These are phyloP conservation scores for Nesoenas mayeri DNA, from an alignment of 2,113 vertebrate species.

Conservation along the genomic window DNA sequence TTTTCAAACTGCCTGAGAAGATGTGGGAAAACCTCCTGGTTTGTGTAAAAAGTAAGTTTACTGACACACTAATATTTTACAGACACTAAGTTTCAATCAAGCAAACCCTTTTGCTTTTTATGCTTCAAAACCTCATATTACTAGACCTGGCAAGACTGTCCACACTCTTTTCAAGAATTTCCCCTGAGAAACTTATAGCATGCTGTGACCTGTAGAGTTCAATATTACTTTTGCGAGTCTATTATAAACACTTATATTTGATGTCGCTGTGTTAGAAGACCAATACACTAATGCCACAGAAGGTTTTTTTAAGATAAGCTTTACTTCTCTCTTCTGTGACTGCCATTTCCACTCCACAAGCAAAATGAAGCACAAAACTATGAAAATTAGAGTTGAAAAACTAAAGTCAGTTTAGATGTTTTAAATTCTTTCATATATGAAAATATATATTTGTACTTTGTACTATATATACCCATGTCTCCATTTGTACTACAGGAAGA, in stretches of 20 bases:
- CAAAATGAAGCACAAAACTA: constrained; percentile 15
- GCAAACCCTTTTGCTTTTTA: neutral
- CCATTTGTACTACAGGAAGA: neutral
- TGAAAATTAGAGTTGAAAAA: neutral
- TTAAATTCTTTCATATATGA: neutral
- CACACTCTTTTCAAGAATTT: neutral
- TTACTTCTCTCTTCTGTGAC: neutral
- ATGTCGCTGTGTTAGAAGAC: neutral
- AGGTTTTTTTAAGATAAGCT: constrained; percentile 46
- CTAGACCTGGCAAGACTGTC: neutral
- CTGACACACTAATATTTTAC: neutral
- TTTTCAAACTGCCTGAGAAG: neutral
- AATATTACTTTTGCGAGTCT: constrained; percentile 5
- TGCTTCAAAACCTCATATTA: neutral
- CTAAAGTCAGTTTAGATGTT: neutral
- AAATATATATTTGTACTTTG: neutral
- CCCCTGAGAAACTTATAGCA: neutral
- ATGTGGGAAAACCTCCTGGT: neutral
- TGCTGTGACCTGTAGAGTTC: neutral
- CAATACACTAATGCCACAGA: constrained; percentile 22
- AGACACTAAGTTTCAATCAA: neutral
- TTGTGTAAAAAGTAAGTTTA: neutral
- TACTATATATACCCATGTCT: neutral
- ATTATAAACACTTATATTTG: neutral
- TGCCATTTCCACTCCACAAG: neutral